Conservation (phyloP, 2,888 invertebrate species). For the Meliscaeva auricollis region DNA sequence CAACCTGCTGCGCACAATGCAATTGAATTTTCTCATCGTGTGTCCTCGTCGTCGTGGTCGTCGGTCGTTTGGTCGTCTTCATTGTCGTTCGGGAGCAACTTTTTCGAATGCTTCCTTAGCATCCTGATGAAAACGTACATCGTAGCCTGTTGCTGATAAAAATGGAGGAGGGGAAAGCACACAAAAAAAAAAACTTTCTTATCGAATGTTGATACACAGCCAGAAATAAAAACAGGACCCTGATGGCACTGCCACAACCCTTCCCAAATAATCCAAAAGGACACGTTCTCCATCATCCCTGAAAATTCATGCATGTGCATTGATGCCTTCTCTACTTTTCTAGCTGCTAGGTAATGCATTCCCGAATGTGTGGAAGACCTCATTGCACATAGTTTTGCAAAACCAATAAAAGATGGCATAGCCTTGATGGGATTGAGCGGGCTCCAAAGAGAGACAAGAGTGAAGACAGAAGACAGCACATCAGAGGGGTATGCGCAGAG, state of each 20-base stretch:
- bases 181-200: constrained; percentile 38
- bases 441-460: not conserved
- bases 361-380: constrained; percentile 65
- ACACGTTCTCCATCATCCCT: constrained; percentile 51
- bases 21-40: constrained; percentile 65
- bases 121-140: constrained; percentile 43
- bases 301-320: constrained; percentile 61
- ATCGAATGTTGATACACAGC: constrained; percentile 59
- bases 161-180: not conserved
- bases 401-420: constrained; percentile 67
- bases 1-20: constrained; percentile 60
- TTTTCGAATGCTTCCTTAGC: constrained; percentile 46
- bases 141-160: constrained; percentile 58
- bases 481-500: not conserved
- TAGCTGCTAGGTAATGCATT: constrained; percentile 63
- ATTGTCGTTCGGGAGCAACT: constrained; percentile 33
- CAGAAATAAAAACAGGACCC: constrained; percentile 25
- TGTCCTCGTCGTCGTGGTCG: constrained; percentile 1
- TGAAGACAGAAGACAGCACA: not conserved
- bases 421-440: not conserved
- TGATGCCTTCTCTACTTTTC: constrained; percentile 37
- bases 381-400: constrained; percentile 68
- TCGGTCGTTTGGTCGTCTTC: not conserved
- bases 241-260: too few relatives aligned
- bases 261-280: constrained; percentile 38